Base-by-base conservation (phyloP, 2,888 invertebrate species). In the Pyrrhia umbra region DNA sequence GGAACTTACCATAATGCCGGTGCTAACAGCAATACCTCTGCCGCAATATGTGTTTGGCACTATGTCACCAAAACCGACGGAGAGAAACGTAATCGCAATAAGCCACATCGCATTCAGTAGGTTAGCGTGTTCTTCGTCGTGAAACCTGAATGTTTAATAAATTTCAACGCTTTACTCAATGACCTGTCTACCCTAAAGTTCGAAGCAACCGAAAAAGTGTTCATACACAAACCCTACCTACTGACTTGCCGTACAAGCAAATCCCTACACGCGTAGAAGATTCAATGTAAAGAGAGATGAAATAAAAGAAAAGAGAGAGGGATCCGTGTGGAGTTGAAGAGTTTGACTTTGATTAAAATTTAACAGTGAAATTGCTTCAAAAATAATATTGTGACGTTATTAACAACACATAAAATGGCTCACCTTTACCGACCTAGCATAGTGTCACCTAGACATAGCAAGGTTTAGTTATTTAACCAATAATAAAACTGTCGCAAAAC, bases 1-100 rank as follows among this genome's bases (percentile, higher is more conserved):
- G 79, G 69, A 90, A 96, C 97, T 97, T 97, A 99, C 99, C 99
- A 99, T 99, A 94, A 99, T 99, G 92, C 99, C 99, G 86, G 99
- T 99, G 95, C 98, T 98, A 92, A 99, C 99, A 90, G 99, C 99
- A 93, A 99, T 99, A 92, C 98, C 99, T 95, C 99, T 96, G 90
- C 99, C 99, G 96, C 99, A 99, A 96, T 99, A 99, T 83, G 99
- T 99, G 96, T 99, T 99, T 93, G 99, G 99, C 92, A 99, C 99
- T 93, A 99, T 99, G 96, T 99, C 99, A 92, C 99, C 99, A 96
- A 99, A 99, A 93, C 99, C 99, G 90, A 99, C 99, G 95, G 99
- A 99, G 92, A 99, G 97, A 96, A 99, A 99, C 88, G 99, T 99
- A 92, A 99, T 99, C 90, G 99, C 99, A 95, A 99, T 99, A 95